phyloP scores from a whole-genome alignment of 2,888 invertebrate genomes.

The Cryptosula pallasiana region DNA sequence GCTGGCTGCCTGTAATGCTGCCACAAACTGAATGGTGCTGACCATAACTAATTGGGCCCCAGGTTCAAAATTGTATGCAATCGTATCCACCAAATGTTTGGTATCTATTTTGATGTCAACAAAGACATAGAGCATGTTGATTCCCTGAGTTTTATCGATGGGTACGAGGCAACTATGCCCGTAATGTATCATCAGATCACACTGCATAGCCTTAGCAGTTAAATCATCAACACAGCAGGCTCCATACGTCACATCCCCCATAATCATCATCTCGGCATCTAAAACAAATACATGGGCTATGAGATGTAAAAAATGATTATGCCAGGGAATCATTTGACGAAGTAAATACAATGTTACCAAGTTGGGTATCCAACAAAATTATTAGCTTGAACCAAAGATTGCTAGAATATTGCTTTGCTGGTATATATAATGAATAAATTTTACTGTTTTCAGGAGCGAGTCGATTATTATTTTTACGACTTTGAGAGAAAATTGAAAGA shows the following conservation, averaged over 20 bases:
- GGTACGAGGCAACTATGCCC: constrained; percentile 81
- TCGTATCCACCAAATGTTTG: constrained; percentile 82
- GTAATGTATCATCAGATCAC: constrained; percentile 89
- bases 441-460: too few relatives aligned
- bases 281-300: too few relatives aligned
- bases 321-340: too few relatives aligned
- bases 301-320: too few relatives aligned
- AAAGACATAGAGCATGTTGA: constrained; percentile 93
- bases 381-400: too few relatives aligned
- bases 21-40: constrained; percentile 96
- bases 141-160: constrained; percentile 57
- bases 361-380: too few relatives aligned
- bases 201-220: constrained; percentile 82
- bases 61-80: constrained; percentile 60
- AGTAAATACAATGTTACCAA: too few relatives aligned
- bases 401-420: too few relatives aligned
- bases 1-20: constrained; percentile 71
- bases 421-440: too few relatives aligned
- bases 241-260: constrained; percentile 99
- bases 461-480: too few relatives aligned
- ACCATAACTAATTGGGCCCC: constrained; percentile 69
- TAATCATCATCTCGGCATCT: constrained; percentile 83
- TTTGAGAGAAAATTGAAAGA: too few relatives aligned
- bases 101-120: constrained; percentile 96
- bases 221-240: constrained; percentile 98